Conservation (phyloP, 2,888 invertebrate species). For the Diadegma fenestrale region DNA sequence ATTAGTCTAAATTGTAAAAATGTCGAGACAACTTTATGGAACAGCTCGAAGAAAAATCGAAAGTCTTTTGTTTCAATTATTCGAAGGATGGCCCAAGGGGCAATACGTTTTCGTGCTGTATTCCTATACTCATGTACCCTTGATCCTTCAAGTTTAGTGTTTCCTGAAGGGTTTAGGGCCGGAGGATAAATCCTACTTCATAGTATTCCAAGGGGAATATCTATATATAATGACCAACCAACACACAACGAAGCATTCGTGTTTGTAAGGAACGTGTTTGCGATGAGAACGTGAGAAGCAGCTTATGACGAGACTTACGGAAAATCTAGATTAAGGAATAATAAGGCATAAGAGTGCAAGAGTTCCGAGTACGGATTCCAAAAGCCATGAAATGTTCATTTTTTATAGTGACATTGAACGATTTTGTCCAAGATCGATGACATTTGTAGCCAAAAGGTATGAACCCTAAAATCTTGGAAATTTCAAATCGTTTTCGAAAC, state of each 20-base stretch:
- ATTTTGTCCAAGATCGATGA: too few relatives aligned
- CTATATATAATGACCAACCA: constrained; percentile 26
- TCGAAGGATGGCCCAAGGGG: neutral
- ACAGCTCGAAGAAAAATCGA: neutral
- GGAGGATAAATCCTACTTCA: constrained; percentile 44
- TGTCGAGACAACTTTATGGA: neutral
- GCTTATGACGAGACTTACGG: constrained; percentile 75
- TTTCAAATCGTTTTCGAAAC: neutral
- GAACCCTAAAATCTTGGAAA: constrained; percentile 1
- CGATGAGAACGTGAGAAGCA: constrained; percentile 77
- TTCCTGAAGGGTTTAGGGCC: constrained; percentile 40
- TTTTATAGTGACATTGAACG: neutral
- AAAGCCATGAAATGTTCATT: neutral
- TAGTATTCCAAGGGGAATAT: constrained; percentile 9
- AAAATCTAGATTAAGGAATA: constrained; percentile 78
- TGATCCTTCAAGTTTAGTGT: constrained; percentile 28
- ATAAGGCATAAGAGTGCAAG: constrained; percentile 68
- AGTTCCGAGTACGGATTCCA: constrained; percentile 46
- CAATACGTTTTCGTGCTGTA: constrained; percentile 6
- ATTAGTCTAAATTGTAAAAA: neutral
- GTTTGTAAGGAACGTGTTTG: constrained; percentile 74
- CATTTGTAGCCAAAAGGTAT: too few relatives aligned
- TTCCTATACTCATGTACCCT: constrained; percentile 20
- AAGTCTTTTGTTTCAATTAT: neutral
- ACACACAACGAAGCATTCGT: constrained; percentile 16